phyloP scores from a whole-genome alignment of 2,113 vertebrate genomes.

The Tiliqua scincoides region DNA sequence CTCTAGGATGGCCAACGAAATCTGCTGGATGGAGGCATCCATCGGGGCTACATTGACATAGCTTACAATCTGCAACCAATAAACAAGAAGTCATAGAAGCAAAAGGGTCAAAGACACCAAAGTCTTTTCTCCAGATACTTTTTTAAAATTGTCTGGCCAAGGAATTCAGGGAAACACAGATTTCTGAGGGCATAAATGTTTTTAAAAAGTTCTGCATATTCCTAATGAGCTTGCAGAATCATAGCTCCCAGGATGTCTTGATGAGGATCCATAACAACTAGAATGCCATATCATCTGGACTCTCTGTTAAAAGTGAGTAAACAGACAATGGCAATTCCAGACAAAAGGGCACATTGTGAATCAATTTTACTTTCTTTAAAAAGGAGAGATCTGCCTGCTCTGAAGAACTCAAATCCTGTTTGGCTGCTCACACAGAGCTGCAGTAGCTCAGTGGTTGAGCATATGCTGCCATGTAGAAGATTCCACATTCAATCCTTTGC shows the following conservation, averaged over 20 bases:
- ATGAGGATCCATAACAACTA: too few relatives aligned
- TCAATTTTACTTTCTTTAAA: too few relatives aligned
- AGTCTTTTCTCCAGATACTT: neutral
- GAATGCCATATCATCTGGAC: too few relatives aligned
- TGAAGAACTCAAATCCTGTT: too few relatives aligned
- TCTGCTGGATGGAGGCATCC: slow-evolving; percentile 89
- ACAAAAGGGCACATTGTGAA: too few relatives aligned
- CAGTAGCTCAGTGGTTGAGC: too few relatives aligned
- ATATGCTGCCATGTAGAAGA: neutral
- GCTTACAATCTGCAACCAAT: slow-evolving; percentile 80
- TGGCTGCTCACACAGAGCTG: too few relatives aligned
- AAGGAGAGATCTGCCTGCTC: too few relatives aligned
- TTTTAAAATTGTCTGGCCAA: neutral
- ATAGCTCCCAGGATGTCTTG: neutral
- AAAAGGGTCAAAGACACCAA: neutral
- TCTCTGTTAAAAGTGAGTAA: too few relatives aligned
- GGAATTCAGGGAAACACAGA: neutral
- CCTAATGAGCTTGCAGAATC: neutral
- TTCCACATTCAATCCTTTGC: neutral
- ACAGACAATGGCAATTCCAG: too few relatives aligned
- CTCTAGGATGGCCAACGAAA: slow-evolving; percentile 92
- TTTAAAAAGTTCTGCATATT: too few relatives aligned
- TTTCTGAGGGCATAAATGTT: neutral
- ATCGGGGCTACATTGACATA: slow-evolving; percentile 87
- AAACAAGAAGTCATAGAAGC: fast-evolving